Percentiles rank a stretch among this genome's conserved stretches.
Evolutionary conservation across 2,797 vertebrate species (phyloP).

Genomic region (Diceros bicornis): DNA sequence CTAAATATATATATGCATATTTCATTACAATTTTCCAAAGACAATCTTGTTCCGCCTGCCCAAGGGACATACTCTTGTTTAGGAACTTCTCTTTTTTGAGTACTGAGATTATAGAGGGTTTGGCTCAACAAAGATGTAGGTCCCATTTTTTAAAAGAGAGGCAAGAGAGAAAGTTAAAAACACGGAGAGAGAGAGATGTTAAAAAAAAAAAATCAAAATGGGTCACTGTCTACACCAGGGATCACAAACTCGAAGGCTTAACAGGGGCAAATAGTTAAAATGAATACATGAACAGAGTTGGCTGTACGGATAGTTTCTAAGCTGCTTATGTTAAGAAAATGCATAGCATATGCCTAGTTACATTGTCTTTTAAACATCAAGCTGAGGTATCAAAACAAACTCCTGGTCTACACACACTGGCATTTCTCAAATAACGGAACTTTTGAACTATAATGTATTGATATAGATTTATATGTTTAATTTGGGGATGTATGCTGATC

Average conservation of each 20-base stretch:
- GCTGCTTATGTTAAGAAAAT: slow-evolving; percentile 27
- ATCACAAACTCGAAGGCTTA: slow-evolving; percentile 52
- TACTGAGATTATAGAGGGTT: neutral
- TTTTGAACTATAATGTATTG: slow-evolving; percentile 37
- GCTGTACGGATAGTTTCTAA: neutral
- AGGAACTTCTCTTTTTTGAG: slow-evolving; percentile 19
- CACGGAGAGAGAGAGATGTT: neutral
- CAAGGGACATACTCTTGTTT: neutral
- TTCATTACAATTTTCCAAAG: slow-evolving; percentile 46
- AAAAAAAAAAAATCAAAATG: neutral
- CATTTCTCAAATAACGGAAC: slow-evolving; percentile 29
- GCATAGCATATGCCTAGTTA: neutral
- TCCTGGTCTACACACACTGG: neutral
- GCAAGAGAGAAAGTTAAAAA: neutral
- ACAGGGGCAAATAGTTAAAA: neutral
- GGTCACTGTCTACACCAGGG: slow-evolving; percentile 25
- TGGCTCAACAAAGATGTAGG: neutral
- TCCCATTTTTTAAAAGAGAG: neutral
- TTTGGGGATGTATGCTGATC: neutral
- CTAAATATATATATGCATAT: neutral
- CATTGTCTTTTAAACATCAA: slow-evolving; percentile 21
- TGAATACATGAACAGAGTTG: slow-evolving; percentile 29
- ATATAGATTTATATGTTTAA: slow-evolving; percentile 57
- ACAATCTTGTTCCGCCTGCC: neutral
- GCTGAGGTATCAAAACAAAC: slow-evolving; percentile 34